phyloP scores from a whole-genome alignment of 2,797 vertebrate species.

The Molothrus aeneus region DNA sequence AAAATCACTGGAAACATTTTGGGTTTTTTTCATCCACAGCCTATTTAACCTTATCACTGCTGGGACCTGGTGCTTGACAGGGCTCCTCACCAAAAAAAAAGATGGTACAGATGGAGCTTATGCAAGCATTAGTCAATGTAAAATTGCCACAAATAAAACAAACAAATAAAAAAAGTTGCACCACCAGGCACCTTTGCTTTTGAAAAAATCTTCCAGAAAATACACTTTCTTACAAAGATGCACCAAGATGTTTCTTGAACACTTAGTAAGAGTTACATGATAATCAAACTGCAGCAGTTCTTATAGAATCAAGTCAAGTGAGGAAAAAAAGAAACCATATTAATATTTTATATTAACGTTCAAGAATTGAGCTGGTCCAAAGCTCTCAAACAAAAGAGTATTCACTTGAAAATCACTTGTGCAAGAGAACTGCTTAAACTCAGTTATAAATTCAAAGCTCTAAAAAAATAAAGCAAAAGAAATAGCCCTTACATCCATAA shows the following conservation, averaged over 20 bases:
- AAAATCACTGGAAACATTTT: neutral
- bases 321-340: neutral
- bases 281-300: neutral
- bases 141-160: neutral
- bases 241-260: neutral
- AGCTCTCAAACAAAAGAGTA: neutral
- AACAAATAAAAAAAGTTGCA: neutral
- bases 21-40: neutral
- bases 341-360: neutral
- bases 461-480: neutral
- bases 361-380: neutral
- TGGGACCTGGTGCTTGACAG: neutral
- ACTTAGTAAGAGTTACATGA: neutral
- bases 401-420: neutral
- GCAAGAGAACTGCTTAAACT: neutral
- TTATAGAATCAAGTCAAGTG: neutral
- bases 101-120: neutral
- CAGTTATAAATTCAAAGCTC: neutral
- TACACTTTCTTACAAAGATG: neutral
- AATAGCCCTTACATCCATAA: neutral
- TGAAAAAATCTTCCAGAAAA: neutral
- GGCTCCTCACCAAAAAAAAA: neutral
- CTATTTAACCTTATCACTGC: neutral
- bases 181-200: neutral
- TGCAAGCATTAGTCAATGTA: neutral